Base-by-base conservation (phyloP, 2,888 invertebrate genomes). In the Calliopum simillimum region DNA sequence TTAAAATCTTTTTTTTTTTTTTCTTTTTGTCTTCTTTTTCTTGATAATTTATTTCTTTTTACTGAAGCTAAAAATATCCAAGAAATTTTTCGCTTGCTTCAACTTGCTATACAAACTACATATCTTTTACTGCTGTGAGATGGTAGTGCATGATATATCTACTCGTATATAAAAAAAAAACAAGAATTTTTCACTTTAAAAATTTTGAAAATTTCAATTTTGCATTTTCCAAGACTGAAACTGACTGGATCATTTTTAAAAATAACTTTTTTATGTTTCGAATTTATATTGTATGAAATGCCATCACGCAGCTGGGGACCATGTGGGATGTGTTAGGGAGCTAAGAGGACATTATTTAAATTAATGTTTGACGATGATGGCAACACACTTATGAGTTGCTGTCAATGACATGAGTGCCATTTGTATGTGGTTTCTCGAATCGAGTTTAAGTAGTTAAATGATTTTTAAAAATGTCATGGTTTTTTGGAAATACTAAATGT, bases 11-110 rank as follows among this genome's bases (percentile, higher is more conserved):
- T 23, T 14, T 55, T 14, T 33, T n/a, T 25, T 49, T 16, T 25
- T 47, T 33, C 14, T 16, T 43, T 13, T 47, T 16, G 14, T 21
- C 19, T 11, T 19, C 43, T 13, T 47, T 33, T 33, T 16, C 11
- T 8, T n/a, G 16, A 19, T 44, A 44, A 44, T 43, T n/a, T 61
- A 33, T 46, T 23, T 56, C 23, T 58, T 16, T 43, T 58, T 66
- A 19, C 13, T 19, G 21, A 53, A 21, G 59, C 67, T 67, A 67
- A 67, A 67, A 59, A 67, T 67, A 58, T 33, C 41, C 41, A 25
- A 46, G 58, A n/a, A 59, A 66, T 25, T 25, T 23, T 59, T 19
- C 5, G 19, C 61, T 61, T 44, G 44, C n/a, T n/a, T n/a, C n/a
- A n/a, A 19, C 46, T 59, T 3, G n/a, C 41, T 33, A 6, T 6